Conservation (phyloP, 1,140 invertebrate genomes). For the Drosophila orena region DNA sequence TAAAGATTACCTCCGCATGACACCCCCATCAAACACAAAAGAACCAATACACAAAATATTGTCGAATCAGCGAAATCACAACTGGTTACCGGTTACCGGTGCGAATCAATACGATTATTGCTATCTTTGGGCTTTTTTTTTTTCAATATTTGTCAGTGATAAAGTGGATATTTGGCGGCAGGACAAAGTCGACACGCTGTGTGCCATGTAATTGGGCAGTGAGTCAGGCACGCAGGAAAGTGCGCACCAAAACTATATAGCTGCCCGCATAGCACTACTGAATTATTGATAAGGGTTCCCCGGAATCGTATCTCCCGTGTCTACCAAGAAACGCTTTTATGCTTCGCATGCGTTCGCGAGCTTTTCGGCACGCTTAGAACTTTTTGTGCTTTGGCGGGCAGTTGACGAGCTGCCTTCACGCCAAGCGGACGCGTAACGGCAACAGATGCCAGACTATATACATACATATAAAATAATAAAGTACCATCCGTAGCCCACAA, state of each 20-base stretch:
- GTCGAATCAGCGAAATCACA: slow-evolving; percentile 48
- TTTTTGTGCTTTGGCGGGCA: slow-evolving; percentile 69
- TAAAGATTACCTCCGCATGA: slow-evolving; percentile 38
- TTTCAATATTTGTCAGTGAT: not conserved
- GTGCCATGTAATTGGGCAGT: slow-evolving; percentile 19
- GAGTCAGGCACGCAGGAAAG: slow-evolving; percentile 13
- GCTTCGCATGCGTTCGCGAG: slow-evolving; percentile 26
- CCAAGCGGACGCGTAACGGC: slow-evolving; percentile 64
- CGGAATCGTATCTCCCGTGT: slow-evolving; percentile 1
- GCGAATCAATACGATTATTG: slow-evolving; percentile 23
- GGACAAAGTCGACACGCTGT: slow-evolving; percentile 31
- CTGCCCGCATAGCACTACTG: slow-evolving; percentile 8
- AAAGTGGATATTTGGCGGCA: slow-evolving; percentile 27
- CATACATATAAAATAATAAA: slow-evolving; percentile 19
- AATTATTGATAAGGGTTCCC: slow-evolving; percentile 19
- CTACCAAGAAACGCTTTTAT: slow-evolving; percentile 34
- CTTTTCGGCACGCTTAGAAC: slow-evolving; percentile 68
- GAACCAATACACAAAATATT: slow-evolving; percentile 27
- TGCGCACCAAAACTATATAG: slow-evolving; percentile 10
- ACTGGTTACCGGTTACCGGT: slow-evolving; percentile 27
- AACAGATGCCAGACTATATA: slow-evolving; percentile 51
- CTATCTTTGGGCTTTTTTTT: slow-evolving; percentile 14
- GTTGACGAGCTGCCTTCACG: slow-evolving; percentile 75
- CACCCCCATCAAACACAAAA: slow-evolving; percentile 40
- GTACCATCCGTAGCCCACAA: slow-evolving; percentile 4